Evolutionary conservation across 2,888 invertebrate genomes (phyloP).

Genomic region (Agrotis exclamationis): DNA sequence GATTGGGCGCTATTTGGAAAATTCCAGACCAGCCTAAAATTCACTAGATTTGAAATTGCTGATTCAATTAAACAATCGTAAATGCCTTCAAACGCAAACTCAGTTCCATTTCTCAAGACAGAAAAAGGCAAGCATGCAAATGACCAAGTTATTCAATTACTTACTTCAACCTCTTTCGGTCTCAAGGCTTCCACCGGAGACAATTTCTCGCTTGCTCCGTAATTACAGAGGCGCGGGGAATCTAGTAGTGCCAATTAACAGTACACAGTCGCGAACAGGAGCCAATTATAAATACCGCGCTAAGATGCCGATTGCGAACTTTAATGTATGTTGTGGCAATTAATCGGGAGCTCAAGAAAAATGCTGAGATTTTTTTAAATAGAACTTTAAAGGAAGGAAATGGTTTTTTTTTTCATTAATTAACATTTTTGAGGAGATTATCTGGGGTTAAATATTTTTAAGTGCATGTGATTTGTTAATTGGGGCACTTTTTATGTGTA

Average conservation of each 20-base stretch:
- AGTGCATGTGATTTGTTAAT: neutral
- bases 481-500: too few relatives aligned
- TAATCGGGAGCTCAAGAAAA: constrained; percentile 36
- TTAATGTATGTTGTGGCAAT: constrained; percentile 28
- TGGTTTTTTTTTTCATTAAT: neutral
- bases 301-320: constrained; percentile 59
- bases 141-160: constrained; percentile 52
- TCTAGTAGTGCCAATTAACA: constrained; percentile 75
- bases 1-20: too few relatives aligned
- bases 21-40: neutral
- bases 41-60: neutral
- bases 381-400: constrained; percentile 42
- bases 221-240: constrained; percentile 70
- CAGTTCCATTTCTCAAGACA: neutral
- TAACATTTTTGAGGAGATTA: constrained; percentile 10
- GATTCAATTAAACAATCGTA: too few relatives aligned
- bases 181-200: constrained; percentile 28
- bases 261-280: constrained; percentile 61
- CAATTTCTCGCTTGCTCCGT: constrained; percentile 67
- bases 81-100: neutral
- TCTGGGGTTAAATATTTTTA: neutral
- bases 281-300: constrained; percentile 72
- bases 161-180: constrained; percentile 35
- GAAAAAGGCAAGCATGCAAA: constrained; percentile 35
- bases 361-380: constrained; percentile 34